phyloP scores from a whole-genome alignment of 30 jellyfish, hydroid and myxozoan species.

The Clytia hemisphaerica region DNA sequence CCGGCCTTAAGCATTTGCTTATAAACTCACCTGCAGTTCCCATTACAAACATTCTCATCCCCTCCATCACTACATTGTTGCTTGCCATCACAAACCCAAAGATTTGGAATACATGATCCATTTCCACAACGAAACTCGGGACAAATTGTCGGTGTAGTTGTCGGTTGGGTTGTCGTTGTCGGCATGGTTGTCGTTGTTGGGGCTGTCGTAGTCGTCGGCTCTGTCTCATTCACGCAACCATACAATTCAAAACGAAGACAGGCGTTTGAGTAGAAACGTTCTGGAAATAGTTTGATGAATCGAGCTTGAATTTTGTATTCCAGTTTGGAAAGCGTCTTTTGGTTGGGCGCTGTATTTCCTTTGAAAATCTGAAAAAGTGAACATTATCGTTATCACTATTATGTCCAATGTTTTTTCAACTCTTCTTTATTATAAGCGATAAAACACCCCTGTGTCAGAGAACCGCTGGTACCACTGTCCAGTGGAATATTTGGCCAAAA shows the following conservation, averaged over 20 bases:
- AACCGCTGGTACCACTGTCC: neutral
- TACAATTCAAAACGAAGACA: slow-evolving; percentile 63
- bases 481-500: too few species aligned
- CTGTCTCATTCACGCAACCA: slow-evolving; percentile 38
- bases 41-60: slow-evolving; percentile 54
- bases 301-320: slow-evolving; percentile 38
- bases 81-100: slow-evolving; percentile 70
- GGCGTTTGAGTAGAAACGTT: slow-evolving; percentile 15
- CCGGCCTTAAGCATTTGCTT: too few species aligned
- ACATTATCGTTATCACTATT: neutral
- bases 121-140: slow-evolving; percentile 54
- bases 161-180: slow-evolving; percentile 22
- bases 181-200: slow-evolving; percentile 48
- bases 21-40: slow-evolving; percentile 63
- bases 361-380: slow-evolving; percentile 31
- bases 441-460: too few species aligned
- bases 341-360: slow-evolving; percentile 34
- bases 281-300: slow-evolving; percentile 19
- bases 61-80: slow-evolving; percentile 47
- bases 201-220: neutral
- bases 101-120: slow-evolving; percentile 54
- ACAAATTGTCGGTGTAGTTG: slow-evolving; percentile 39
- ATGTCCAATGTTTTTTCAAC: too few species aligned
- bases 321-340: slow-evolving; percentile 12
- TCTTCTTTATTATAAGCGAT: too few species aligned